Evolutionary conservation across 2,888 invertebrate species (phyloP).

Genomic region (Formica aserva): DNA sequence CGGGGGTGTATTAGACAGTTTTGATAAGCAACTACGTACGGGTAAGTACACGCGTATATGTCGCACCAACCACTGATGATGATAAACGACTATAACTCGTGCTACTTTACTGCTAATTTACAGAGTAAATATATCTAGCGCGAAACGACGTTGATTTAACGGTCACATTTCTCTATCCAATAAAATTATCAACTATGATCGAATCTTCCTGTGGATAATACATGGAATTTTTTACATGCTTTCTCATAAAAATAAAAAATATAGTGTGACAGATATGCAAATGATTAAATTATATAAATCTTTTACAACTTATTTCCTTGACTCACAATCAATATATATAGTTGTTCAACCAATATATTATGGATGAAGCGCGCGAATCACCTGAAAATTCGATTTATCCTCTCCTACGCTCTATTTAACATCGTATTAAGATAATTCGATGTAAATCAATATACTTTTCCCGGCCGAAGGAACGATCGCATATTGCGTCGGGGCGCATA

Average conservation of each 20-base stretch:
- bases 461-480: neutral
- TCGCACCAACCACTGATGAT: conserved; percentile 67
- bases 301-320: conserved; percentile 43
- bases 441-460: conserved; percentile 14
- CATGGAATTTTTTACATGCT: neutral
- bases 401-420: neutral
- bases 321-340: neutral
- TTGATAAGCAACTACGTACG: conserved; percentile 73
- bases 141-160: conserved; percentile 37
- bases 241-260: neutral
- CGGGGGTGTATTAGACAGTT: conserved; percentile 79
- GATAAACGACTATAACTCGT: conserved; percentile 66
- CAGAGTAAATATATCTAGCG: neutral
- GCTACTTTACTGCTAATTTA: conserved; percentile 49
- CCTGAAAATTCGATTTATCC: neutral
- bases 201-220: neutral
- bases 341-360: neutral
- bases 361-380: neutral
- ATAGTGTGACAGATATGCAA: neutral
- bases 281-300: conserved; percentile 5
- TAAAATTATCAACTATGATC: conserved; percentile 11
- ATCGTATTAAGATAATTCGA: conserved; percentile 21
- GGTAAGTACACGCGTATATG: conserved; percentile 51
- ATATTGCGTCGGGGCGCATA: conserved; percentile 19
- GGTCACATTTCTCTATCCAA: conserved; percentile 23